These are phyloP conservation scores for Zygaena filipendulae DNA, from an alignment of 2,888 invertebrate genomes.

Conservation along the genomic window DNA sequence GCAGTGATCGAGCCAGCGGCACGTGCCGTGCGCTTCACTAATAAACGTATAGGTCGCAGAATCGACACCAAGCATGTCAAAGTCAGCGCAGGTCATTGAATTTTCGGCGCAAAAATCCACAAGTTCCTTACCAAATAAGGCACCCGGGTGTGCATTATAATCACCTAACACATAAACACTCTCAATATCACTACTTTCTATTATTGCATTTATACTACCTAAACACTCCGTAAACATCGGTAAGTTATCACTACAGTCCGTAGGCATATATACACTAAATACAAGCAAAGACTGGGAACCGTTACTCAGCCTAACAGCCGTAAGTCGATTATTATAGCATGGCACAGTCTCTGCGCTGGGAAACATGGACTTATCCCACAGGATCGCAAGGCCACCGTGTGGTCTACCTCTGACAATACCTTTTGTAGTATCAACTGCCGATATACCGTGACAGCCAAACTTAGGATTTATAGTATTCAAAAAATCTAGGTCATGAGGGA, in stretches of 20 bases:
- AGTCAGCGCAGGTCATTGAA: no score
- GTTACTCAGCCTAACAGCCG: background rate
- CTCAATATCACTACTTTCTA: no score
- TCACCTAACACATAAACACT: no score
- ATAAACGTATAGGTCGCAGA: slow-evolving; percentile 5
- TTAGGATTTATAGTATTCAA: background rate
- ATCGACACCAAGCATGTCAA: slow-evolving; percentile 1
- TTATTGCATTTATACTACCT: no score
- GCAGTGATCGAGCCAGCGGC: no score
- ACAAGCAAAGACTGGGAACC: background rate
- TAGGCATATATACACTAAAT: no score
- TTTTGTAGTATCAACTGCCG: background rate
- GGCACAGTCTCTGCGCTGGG: background rate
- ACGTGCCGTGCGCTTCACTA: slow-evolving; percentile 7
- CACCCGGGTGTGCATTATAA: no score
- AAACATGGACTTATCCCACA: background rate
- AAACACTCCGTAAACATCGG: no score
- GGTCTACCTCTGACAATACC: background rate
- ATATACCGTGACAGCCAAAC: background rate
- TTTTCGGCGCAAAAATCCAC: no score
- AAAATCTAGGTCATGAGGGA: background rate
- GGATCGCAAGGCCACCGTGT: background rate
- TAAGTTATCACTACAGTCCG: no score
- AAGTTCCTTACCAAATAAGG: no score
- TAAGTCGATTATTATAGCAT: background rate